phyloP scores from a whole-genome alignment of 2,888 invertebrate species.

The Diabrotica balteata region DNA sequence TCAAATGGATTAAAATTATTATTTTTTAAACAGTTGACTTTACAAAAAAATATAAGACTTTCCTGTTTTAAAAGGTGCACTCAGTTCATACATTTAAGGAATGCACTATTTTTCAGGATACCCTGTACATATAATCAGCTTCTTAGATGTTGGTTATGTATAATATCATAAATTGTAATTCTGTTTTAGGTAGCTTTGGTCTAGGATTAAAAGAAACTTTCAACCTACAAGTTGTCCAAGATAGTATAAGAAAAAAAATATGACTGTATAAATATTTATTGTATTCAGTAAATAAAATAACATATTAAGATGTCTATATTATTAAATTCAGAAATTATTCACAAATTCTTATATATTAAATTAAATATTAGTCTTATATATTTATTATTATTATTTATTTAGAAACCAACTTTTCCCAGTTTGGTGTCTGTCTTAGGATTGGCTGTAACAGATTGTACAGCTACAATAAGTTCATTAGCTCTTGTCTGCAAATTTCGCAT shows the following conservation, averaged over 20 bases:
- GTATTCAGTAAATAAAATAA: neutral
- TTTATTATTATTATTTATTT: constrained; percentile 41
- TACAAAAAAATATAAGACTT: too few species aligned
- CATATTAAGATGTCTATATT: neutral
- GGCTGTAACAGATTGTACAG: constrained; percentile 91
- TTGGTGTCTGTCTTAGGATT: constrained; percentile 96
- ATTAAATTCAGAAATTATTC: too few species aligned
- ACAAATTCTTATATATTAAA: neutral
- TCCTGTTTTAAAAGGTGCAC: too few species aligned
- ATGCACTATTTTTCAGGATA: neutral
- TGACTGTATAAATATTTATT: neutral
- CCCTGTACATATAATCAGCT: too few species aligned
- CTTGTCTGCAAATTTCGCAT: constrained; percentile 87
- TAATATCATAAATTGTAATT: too few species aligned
- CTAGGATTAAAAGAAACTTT: constrained; percentile 55
- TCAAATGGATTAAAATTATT: too few species aligned
- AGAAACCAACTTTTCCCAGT: constrained; percentile 88
- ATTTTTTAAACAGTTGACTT: too few species aligned
- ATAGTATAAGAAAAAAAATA: constrained; percentile 7
- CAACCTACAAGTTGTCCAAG: constrained; percentile 53
- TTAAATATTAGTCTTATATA: neutral
- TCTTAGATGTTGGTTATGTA: too few species aligned
- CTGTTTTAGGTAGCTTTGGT: constrained; percentile 49
- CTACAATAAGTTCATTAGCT: constrained; percentile 93
- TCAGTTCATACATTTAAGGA: too few species aligned